These are phyloP conservation scores for Arctocebus calabarensis DNA, from an alignment of 2,797 vertebrate species.

Conservation along the genomic window DNA sequence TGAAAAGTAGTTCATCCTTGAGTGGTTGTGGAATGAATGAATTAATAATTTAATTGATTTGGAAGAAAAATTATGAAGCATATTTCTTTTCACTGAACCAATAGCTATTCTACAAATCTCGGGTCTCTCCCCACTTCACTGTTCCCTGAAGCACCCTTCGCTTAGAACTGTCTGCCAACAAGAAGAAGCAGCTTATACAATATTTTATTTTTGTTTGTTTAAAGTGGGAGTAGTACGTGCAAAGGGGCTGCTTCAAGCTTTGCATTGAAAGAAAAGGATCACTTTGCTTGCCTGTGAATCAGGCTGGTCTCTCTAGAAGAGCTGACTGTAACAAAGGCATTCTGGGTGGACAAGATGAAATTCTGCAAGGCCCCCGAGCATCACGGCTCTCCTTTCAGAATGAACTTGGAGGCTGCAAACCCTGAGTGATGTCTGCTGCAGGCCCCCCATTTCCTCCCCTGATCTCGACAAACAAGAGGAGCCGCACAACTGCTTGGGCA, in stretches of 20 bases:
- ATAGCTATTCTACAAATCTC: background rate
- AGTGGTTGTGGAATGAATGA: constrained; percentile 59
- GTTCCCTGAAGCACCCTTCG: background rate
- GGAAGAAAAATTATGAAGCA: constrained; percentile 12
- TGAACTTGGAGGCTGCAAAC: background rate
- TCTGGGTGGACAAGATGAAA: background rate
- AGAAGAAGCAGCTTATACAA: background rate
- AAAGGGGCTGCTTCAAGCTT: background rate
- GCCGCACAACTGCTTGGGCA: background rate
- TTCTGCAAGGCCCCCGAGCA: background rate
- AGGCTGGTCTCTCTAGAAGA: background rate
- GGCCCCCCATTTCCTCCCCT: background rate
- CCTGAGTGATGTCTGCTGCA: background rate
- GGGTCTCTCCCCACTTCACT: background rate
- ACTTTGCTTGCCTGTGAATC: background rate
- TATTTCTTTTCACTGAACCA: constrained; percentile 37
- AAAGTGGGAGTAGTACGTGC: background rate
- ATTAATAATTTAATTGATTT: constrained; percentile 72
- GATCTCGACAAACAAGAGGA: constrained; percentile 36
- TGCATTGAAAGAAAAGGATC: background rate
- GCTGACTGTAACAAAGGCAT: background rate
- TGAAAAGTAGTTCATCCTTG: constrained; percentile 52
- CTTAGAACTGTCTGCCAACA: background rate
- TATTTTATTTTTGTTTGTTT: constrained; percentile 39
- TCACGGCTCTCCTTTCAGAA: background rate